These are phyloP conservation scores for Anagyrus pseudococci DNA, from an alignment of 2,888 invertebrate genomes.

Conservation along the genomic window DNA sequence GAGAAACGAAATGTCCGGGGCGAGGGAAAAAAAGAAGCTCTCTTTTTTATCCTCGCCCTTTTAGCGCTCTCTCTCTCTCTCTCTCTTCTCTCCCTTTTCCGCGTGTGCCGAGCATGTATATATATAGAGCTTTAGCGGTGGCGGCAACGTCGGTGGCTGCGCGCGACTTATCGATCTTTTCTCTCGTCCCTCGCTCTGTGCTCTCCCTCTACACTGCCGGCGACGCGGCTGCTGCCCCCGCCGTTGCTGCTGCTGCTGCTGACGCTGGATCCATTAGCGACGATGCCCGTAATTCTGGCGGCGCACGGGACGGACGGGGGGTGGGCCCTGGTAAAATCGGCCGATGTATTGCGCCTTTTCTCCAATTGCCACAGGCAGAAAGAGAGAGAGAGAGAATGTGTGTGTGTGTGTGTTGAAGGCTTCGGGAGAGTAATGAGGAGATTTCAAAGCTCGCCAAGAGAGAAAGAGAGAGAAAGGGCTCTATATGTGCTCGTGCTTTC, in stretches of 20 bases:
- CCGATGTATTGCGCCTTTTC: slow-evolving; percentile 7
- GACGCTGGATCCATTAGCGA: slow-evolving; percentile 36
- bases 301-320: not conserved
- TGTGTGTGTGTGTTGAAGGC: too few species aligned
- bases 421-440: not conserved
- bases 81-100: not conserved
- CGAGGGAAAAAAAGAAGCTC: too few species aligned
- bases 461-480: too few species aligned
- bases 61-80: too few species aligned
- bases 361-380: slow-evolving; percentile 6
- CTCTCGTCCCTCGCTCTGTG: slow-evolving; percentile 8
- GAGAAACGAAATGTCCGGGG: too few species aligned
- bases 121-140: too few species aligned
- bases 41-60: too few species aligned
- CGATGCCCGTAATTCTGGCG: slow-evolving; percentile 32
- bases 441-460: not conserved
- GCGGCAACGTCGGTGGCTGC: not conserved
- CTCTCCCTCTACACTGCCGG: not conserved
- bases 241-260: slow-evolving; percentile 9
- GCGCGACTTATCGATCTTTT: slow-evolving; percentile 36
- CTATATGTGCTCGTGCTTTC: too few species aligned
- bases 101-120: not conserved
- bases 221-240: not conserved
- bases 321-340: not conserved
- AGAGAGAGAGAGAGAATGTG: too few species aligned